phyloP scores from a whole-genome alignment of 1,140 invertebrate genomes.

The Acromyrmex charruanus region DNA sequence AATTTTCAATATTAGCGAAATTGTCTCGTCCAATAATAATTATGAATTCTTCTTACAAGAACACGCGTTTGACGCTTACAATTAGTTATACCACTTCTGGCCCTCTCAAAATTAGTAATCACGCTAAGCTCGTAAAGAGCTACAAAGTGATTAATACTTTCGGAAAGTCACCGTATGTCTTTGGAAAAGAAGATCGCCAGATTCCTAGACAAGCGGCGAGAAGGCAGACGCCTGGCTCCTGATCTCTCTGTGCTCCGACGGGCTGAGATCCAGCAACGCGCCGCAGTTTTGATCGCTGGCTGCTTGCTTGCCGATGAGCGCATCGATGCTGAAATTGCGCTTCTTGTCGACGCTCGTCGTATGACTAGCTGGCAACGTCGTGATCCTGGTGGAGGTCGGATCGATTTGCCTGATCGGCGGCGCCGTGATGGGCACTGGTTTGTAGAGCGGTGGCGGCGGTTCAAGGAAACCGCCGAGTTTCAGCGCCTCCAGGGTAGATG shows the following conservation, averaged over 20 bases:
- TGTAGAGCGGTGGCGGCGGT: constrained; percentile 84
- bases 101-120: background rate
- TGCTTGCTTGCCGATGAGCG: constrained; percentile 86
- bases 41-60: background rate
- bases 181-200: background rate
- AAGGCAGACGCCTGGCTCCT: constrained; percentile 86
- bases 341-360: constrained; percentile 79
- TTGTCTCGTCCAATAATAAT: background rate
- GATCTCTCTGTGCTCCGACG: constrained; percentile 84
- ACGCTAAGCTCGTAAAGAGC: background rate
- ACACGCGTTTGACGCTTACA: constrained; percentile 12
- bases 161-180: background rate
- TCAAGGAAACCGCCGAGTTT: constrained; percentile 84
- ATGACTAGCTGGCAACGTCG: constrained; percentile 49
- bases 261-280: constrained; percentile 84
- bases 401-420: constrained; percentile 76
- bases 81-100: background rate
- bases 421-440: constrained; percentile 86
- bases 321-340: constrained; percentile 87
- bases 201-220: constrained; percentile 82
- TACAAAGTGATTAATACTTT: background rate
- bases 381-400: constrained; percentile 68
- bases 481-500: constrained; percentile 85
- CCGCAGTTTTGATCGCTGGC: constrained; percentile 79
- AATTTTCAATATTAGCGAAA: background rate